Conservation (phyloP, 2,797 vertebrate genomes). For the Eupleurogrammus muticus region DNA sequence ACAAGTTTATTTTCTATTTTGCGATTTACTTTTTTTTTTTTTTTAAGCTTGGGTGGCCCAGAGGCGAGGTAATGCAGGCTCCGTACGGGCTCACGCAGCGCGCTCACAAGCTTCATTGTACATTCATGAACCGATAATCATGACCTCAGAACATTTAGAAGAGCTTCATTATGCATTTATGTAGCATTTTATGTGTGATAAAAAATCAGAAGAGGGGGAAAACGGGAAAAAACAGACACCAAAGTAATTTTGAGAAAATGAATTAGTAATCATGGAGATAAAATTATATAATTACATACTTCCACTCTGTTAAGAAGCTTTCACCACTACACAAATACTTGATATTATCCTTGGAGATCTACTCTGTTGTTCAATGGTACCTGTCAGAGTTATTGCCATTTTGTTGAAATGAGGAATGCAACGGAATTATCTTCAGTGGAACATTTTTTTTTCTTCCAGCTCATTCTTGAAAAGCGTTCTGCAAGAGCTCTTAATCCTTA, state of each 20-base stretch:
- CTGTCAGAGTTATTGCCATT: conserved; percentile 49
- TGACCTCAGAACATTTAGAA: conserved; percentile 62
- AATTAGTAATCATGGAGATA: conserved; percentile 41
- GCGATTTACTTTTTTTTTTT: conserved; percentile 44
- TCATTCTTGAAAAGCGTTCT: conserved; percentile 60
- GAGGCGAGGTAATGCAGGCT: conserved; percentile 29
- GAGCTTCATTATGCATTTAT: conserved; percentile 73
- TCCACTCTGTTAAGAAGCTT: conserved; percentile 8
- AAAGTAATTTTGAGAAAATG: conserved; percentile 44
- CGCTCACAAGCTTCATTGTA: conserved; percentile 46
- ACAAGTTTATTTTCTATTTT: conserved; percentile 59
- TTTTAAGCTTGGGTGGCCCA: conserved; percentile 34
- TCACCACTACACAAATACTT: conserved; percentile 22
- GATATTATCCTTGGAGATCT: conserved; percentile 31
- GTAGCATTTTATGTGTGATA: conserved; percentile 61
- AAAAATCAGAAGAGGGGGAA: conserved; percentile 16
- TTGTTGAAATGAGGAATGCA: conserved; percentile 60
- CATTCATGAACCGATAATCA: conserved; percentile 60
- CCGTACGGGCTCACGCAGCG: conserved; percentile 2
- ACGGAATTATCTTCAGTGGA: conserved; percentile 42
- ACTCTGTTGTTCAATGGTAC: conserved; percentile 30
- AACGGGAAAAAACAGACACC: conserved; percentile 16
- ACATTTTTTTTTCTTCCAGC: conserved; percentile 52
- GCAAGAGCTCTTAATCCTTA: conserved; percentile 60
- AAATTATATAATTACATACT: conserved; percentile 26